phyloP scores from a whole-genome alignment of 2,888 invertebrate species.

The Ctenicera cuprea region DNA sequence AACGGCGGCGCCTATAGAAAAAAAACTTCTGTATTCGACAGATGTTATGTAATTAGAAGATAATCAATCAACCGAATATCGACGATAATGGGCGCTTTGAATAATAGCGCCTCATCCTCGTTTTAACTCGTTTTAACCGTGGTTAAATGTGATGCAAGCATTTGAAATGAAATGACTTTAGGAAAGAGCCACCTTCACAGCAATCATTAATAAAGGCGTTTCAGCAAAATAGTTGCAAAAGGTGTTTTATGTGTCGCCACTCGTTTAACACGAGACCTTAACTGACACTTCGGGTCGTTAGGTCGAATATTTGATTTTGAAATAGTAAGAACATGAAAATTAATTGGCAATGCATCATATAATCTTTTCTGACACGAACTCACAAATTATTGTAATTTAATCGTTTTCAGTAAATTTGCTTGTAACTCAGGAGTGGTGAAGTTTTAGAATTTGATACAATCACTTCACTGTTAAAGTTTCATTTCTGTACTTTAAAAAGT shows the following conservation, averaged over 20 bases:
- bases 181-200: conserved; percentile 20
- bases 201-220: conserved; percentile 40
- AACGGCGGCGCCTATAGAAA: background rate
- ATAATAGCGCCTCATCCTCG: conserved; percentile 1
- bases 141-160: conserved; percentile 9
- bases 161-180: conserved; percentile 5
- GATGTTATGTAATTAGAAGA: conserved; percentile 16
- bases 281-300: conserved; percentile 47
- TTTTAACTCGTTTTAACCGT: background rate
- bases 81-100: conserved; percentile 19
- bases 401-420: conserved; percentile 3
- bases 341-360: conserved; percentile 36
- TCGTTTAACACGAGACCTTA: conserved; percentile 38
- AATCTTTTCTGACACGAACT: background rate
- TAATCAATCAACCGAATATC: conserved; percentile 30
- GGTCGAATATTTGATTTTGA: conserved; percentile 52
- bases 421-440: too few relatives aligned
- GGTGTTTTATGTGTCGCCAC: conserved; percentile 43
- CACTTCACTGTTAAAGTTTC: too few relatives aligned
- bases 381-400: conserved; percentile 2
- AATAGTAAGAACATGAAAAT: conserved; percentile 43
- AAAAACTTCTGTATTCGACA: conserved; percentile 11
- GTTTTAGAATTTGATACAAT: too few relatives aligned
- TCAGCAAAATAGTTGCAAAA: conserved; percentile 47
- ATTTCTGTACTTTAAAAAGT: too few relatives aligned